Evolutionary conservation across 2,888 invertebrate species (phyloP).

Genomic region (Clistopyga incitator): DNA sequence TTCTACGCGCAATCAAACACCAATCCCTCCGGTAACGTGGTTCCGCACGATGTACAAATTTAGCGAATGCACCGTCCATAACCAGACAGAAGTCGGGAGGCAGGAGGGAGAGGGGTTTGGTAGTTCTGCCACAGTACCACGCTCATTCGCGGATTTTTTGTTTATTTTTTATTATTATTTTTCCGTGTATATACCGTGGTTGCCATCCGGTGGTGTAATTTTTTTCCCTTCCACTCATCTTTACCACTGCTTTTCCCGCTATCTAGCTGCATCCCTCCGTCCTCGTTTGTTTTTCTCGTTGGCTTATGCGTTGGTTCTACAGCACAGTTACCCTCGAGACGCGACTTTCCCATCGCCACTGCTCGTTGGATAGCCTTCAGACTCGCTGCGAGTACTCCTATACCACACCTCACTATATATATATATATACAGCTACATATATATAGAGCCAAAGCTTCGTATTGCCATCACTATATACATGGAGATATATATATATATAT

Average conservation of each 20-base stretch:
- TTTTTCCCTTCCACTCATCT: slow-evolving; percentile 43
- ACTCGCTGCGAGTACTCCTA: slow-evolving; percentile 19
- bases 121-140: neutral
- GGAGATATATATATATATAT: slow-evolving; percentile 23
- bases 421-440: slow-evolving; percentile 3
- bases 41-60: slow-evolving; percentile 7
- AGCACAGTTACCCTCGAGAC: slow-evolving; percentile 28
- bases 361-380: slow-evolving; percentile 45
- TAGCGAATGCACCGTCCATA: slow-evolving; percentile 6
- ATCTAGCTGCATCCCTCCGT: slow-evolving; percentile 54
- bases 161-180: slow-evolving; percentile 7
- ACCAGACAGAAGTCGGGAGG: slow-evolving; percentile 1
- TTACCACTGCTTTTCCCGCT: slow-evolving; percentile 18
- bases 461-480: neutral
- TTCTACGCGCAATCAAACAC: slow-evolving; percentile 63
- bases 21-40: slow-evolving; percentile 44
- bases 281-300: slow-evolving; percentile 53
- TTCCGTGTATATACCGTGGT: slow-evolving; percentile 18
- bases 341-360: slow-evolving; percentile 38
- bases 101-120: neutral
- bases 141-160: slow-evolving; percentile 28
- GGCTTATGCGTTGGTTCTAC: slow-evolving; percentile 11
- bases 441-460: neutral
- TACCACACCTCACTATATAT: neutral
- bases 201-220: slow-evolving; percentile 41